Evolutionary conservation across 2,888 invertebrate species (phyloP).

Genomic region (Nasonovia ribisnigri): DNA sequence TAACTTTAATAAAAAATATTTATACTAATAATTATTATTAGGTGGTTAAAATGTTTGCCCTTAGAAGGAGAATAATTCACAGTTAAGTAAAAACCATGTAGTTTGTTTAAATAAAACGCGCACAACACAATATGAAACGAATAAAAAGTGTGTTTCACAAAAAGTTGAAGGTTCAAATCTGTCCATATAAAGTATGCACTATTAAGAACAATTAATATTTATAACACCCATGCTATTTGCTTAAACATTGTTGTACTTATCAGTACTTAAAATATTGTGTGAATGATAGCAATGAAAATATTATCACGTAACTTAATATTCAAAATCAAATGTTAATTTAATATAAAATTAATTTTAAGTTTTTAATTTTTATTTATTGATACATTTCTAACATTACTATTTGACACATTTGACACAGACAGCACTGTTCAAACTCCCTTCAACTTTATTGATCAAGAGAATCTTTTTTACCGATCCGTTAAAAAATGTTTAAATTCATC

Average conservation of each 20-base stretch:
- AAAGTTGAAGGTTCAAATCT: not conserved
- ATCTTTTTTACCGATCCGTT: too few species aligned
- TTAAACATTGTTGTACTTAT: not conserved
- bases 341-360: not conserved
- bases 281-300: not conserved
- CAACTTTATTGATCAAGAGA: too few species aligned
- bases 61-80: not conserved
- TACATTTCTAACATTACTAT: too few species aligned
- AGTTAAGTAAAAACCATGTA: not conserved
- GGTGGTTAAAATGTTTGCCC: not conserved
- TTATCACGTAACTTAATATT: not conserved
- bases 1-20: too few species aligned
- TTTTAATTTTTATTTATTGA: not conserved
- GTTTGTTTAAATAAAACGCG: not conserved
- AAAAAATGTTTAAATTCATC: too few species aligned
- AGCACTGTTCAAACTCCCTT: too few species aligned
- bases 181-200: not conserved
- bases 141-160: not conserved
- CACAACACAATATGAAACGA: not conserved
- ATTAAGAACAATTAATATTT: not conserved
- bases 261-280: not conserved
- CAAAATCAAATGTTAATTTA: not conserved
- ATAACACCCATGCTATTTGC: not conserved
- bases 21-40: not conserved
- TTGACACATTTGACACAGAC: too few species aligned